Percentiles rank a stretch among this genome's conserved stretches.
These are phyloP conservation scores for Terebella lapidaria DNA, from an alignment of 2,888 invertebrate genomes.

Conservation along the genomic window DNA sequence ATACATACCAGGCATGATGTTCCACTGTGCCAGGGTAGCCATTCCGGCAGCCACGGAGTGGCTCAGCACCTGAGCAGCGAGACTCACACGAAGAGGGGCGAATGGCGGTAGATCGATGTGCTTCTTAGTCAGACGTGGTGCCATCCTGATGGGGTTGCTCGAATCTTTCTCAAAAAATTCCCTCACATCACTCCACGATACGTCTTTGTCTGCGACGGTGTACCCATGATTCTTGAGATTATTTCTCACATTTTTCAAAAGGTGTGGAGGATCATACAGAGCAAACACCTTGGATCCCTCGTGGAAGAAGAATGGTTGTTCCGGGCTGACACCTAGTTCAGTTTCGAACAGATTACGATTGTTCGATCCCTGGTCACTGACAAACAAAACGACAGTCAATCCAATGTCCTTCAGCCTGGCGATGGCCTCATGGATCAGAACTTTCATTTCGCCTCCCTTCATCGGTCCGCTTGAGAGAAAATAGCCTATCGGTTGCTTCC, in stretches of 20 bases:
- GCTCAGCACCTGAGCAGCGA: constrained; percentile 11
- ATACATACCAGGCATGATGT: too few species aligned
- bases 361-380: constrained; percentile 17
- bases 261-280: constrained; percentile 13
- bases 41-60: constrained; percentile 6
- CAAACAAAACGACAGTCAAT: not conserved
- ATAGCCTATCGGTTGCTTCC: constrained; percentile 9
- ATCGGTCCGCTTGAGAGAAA: constrained; percentile 5
- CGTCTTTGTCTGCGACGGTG: not conserved
- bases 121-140: not conserved
- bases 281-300: not conserved
- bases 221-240: constrained; percentile 9
- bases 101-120: not conserved
- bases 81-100: not conserved
- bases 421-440: not conserved
- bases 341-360: constrained; percentile 6
- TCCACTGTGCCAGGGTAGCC: too few species aligned
- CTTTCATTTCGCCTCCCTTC: not conserved
- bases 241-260: constrained; percentile 10
- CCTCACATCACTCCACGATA: constrained; percentile 4
- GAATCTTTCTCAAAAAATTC: constrained; percentile 10
- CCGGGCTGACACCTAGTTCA: constrained; percentile 1
- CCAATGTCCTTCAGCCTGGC: not conserved
- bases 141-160: not conserved
- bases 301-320: constrained; percentile 4